Evolutionary conservation across 2,888 invertebrate genomes (phyloP).

Genomic region (Heliconius ethilla): DNA sequence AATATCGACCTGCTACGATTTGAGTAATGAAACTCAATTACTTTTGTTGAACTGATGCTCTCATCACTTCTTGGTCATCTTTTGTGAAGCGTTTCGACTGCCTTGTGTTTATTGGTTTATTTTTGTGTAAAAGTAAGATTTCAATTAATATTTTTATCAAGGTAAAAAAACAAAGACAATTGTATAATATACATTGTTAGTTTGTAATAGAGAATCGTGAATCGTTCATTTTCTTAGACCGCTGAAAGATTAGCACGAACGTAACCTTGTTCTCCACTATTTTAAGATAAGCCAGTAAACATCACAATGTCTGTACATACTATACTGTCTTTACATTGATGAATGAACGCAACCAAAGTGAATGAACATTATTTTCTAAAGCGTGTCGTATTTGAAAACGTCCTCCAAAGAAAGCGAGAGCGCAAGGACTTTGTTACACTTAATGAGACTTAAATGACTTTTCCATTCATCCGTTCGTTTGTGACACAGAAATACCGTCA

Average conservation of each 20-base stretch:
- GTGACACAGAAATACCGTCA: conserved; percentile 34
- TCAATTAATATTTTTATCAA: background rate
- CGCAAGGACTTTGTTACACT: conserved; percentile 11
- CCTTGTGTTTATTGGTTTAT: background rate
- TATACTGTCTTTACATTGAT: conserved; percentile 1
- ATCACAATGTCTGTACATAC: background rate
- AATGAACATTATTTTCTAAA: conserved; percentile 20
- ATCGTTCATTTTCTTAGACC: background rate
- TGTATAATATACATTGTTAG: too few species aligned
- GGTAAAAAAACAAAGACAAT: background rate
- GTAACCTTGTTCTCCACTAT: conserved; percentile 5
- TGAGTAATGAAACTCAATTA: conserved; percentile 40
- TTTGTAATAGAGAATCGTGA: background rate
- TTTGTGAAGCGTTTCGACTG: conserved; percentile 16
- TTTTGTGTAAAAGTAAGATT: background rate
- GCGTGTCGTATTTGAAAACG: conserved; percentile 22
- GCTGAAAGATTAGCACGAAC: background rate
- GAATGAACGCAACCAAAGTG: conserved; percentile 23
- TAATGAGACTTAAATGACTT: conserved; percentile 21
- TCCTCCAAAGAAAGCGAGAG: conserved; percentile 32
- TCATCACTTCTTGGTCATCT: conserved; percentile 4
- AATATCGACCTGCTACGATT: conserved; percentile 41
- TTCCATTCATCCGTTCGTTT: conserved; percentile 36
- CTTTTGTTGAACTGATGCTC: conserved; percentile 38
- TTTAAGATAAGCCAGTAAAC: conserved; percentile 1